Evolutionary conservation across 2,113 vertebrate species (phyloP).

Genomic region (Irena cyanogastra): DNA sequence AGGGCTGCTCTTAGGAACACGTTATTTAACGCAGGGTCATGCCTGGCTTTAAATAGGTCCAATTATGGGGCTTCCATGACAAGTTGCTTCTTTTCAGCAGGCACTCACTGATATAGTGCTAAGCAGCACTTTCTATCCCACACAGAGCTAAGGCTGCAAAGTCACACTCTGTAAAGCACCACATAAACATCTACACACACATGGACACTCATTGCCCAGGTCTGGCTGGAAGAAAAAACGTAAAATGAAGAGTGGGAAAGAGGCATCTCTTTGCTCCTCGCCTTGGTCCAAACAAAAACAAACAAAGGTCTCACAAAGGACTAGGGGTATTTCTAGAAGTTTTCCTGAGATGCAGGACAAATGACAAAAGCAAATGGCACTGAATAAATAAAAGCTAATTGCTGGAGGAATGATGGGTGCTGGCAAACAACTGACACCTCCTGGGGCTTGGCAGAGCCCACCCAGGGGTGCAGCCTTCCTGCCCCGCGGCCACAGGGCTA

Average conservation of each 20-base stretch:
- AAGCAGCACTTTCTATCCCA: neutral
- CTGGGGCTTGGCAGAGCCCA: neutral
- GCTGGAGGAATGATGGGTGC: neutral
- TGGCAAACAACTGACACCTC: neutral
- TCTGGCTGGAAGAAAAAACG: neutral
- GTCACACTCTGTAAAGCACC: neutral
- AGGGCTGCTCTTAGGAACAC: neutral
- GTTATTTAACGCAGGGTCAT: neutral
- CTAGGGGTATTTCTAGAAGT: neutral
- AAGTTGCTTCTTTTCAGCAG: neutral
- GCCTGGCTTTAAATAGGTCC: neutral
- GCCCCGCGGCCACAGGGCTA: rapidly evolving
- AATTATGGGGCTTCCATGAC: neutral
- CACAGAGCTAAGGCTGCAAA: neutral
- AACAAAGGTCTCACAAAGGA: neutral
- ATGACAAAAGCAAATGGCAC: neutral
- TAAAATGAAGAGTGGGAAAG: neutral
- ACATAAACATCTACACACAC: neutral
- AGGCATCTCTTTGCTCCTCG: neutral
- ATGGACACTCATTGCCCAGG: neutral
- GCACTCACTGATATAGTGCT: neutral
- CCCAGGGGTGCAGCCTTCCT: constrained; percentile 12
- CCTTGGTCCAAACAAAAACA: neutral
- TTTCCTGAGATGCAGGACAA: neutral
- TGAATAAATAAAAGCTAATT: neutral